A percentile compares a stretch with the other conserved stretches of the same genome.
These are phyloP conservation scores for Candoia aspera DNA, from an alignment of 2,113 vertebrate genomes.

Conservation along the genomic window DNA sequence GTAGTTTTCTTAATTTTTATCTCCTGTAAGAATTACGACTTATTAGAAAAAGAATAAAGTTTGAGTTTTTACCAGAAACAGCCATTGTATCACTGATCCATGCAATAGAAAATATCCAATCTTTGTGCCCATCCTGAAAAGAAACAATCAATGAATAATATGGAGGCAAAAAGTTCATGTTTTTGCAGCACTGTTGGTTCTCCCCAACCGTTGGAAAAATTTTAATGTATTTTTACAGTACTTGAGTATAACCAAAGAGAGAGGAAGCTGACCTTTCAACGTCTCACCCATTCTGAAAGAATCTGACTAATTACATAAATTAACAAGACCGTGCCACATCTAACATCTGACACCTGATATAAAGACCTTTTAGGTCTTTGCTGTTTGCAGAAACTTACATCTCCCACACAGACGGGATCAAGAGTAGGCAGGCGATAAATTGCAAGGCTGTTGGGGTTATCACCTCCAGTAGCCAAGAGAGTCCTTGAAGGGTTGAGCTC, in stretches of 20 bases:
- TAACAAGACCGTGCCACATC: neutral
- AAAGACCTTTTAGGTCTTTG: neutral
- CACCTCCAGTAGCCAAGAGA: conserved; percentile 93
- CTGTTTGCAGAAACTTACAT: conserved; percentile 83
- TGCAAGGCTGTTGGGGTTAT: conserved; percentile 98
- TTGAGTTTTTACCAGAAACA: conserved; percentile 88
- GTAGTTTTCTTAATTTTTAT: neutral
- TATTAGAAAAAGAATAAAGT: neutral
- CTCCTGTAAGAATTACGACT: too few species aligned
- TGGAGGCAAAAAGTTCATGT: neutral
- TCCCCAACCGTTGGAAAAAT: neutral
- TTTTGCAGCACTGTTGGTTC: neutral
- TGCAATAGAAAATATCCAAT: conserved; percentile 99
- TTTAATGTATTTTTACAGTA: neutral
- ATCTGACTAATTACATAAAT: neutral
- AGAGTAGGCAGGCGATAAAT: conserved; percentile 94
- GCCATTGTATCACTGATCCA: conserved; percentile 99
- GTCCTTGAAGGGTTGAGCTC: conserved; percentile 94
- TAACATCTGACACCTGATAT: neutral
- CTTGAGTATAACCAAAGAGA: neutral
- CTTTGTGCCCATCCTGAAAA: conserved; percentile 93
- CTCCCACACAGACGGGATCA: conserved; percentile 96
- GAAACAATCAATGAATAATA: neutral
- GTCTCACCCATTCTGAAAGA: too few species aligned
- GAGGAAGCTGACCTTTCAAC: neutral